Conservation (phyloP, 2,113 vertebrate genomes). For the Cynopterus brachyotis region DNA sequence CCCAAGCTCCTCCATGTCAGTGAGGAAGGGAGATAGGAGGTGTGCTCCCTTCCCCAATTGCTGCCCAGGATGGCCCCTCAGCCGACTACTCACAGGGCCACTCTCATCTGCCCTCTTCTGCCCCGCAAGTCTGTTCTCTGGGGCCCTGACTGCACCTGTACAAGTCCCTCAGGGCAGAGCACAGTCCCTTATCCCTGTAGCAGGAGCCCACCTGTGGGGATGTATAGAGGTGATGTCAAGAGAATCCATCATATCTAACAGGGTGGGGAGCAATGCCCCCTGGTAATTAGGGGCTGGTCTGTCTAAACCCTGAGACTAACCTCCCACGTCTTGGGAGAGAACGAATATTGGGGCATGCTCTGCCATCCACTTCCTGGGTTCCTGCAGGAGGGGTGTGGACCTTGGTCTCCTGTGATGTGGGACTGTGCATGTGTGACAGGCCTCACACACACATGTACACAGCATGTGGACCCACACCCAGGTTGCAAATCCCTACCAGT, state of each 20-base stretch:
- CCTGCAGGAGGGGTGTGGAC: accelerated
- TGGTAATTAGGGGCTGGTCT: not conserved
- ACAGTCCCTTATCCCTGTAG: not conserved
- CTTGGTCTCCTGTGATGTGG: not conserved
- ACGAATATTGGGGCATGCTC: not conserved
- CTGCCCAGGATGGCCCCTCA: not conserved
- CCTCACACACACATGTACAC: no score
- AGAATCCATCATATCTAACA: not conserved
- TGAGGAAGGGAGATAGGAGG: not conserved
- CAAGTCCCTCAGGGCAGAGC: not conserved
- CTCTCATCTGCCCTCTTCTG: not conserved
- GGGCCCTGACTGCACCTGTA: not conserved
- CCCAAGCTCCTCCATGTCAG: not conserved
- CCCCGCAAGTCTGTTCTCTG: not conserved
- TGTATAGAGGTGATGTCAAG: not conserved
- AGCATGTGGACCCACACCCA: no score
- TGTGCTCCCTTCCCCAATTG: accelerated
- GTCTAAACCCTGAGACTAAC: not conserved
- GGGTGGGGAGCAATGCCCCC: not conserved
- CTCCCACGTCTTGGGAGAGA: not conserved
- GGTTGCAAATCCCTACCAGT: not conserved
- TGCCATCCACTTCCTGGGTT: not conserved
- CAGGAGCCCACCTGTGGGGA: not conserved
- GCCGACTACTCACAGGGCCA: not conserved
- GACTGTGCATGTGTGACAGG: not conserved